phyloP scores from a whole-genome alignment of 2,113 vertebrate genomes.

The Scopus umbretta region DNA sequence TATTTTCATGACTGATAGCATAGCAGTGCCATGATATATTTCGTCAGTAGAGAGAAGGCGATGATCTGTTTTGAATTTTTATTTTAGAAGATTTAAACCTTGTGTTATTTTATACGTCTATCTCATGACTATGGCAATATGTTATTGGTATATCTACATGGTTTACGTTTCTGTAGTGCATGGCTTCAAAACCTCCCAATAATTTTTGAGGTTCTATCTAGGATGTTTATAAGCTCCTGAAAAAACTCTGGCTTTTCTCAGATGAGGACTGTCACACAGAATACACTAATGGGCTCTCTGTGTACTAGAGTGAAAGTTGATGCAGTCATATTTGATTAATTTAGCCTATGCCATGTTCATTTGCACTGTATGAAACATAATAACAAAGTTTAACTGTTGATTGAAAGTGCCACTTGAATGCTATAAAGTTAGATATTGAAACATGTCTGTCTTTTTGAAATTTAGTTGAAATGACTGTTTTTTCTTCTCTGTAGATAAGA shows the following conservation, averaged over 20 bases:
- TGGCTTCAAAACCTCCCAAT: not conserved
- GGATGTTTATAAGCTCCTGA: not conserved
- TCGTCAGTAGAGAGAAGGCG: not conserved
- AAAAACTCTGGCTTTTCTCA: constrained; percentile 26
- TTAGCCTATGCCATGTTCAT: not conserved
- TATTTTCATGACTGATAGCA: constrained; percentile 18
- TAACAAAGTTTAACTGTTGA: not conserved
- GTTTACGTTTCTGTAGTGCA: not conserved
- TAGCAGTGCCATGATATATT: not conserved
- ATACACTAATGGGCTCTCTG: not conserved
- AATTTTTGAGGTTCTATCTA: not conserved
- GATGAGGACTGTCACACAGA: not conserved
- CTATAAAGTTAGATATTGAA: not conserved
- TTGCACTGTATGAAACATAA: not conserved
- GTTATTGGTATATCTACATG: not conserved
- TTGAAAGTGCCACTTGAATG: not conserved
- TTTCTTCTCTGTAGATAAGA: not conserved
- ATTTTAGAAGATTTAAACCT: not conserved
- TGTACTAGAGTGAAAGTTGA: not conserved
- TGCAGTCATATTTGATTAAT: not conserved
- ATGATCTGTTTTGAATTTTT: constrained; percentile 3
- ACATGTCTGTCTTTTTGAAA: not conserved
- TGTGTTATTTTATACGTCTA: not conserved
- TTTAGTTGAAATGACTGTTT: not conserved
- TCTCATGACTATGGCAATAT: not conserved